Base-by-base conservation (phyloP, 2,797 vertebrate genomes). In the Etheostoma perlongum region DNA sequence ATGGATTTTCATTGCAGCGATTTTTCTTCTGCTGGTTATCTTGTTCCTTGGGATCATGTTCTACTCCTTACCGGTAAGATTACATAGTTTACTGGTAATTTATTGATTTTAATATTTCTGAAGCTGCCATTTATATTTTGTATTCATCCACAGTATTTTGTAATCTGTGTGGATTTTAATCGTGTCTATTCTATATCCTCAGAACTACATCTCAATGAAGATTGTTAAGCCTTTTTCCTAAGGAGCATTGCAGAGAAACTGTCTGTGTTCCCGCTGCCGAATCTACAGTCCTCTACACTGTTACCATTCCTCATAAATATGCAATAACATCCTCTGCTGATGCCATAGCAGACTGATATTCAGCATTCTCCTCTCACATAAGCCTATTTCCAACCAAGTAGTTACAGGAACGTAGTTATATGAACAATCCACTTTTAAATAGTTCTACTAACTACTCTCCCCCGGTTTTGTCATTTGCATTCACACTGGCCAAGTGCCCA, bases 51-150 rank as follows among this genome's bases (percentile, higher is more conserved):
- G 95, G 4, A 96, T 99, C 63, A 89, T 99, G 27, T 92, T 99
- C 48, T 99, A 98, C 79, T 99, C 98, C 15, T 75, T 99, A 51
- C 98, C 98, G 82, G 98, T 99, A 95, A 83, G 96, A 85, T 48
- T 19, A 58, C 6, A 59, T 6, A 21, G 6, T 77, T 78, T 64
- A 11, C 5, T 81, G 1, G 66, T 60, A 8, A 62, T 60, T 57
- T 48, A 5, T 52, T 33, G 11, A 30, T 53, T 59, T 52, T 0
- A 53, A 23, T 61, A 44, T 30, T 36, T 60, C 3, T 69, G 6
- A 64, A 48, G 60, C 11, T 44, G 13, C 19, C 6, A 36, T 25
- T 6, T 23, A 7, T 69, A 2, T 4, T 10, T 44, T 70, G 14
- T 21, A 33, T 55, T 8, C 5, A 66, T 54, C 44, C 9, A 19